phyloP scores from a whole-genome alignment of 1,140 invertebrate species.

The Macrobrachium nipponense region DNA sequence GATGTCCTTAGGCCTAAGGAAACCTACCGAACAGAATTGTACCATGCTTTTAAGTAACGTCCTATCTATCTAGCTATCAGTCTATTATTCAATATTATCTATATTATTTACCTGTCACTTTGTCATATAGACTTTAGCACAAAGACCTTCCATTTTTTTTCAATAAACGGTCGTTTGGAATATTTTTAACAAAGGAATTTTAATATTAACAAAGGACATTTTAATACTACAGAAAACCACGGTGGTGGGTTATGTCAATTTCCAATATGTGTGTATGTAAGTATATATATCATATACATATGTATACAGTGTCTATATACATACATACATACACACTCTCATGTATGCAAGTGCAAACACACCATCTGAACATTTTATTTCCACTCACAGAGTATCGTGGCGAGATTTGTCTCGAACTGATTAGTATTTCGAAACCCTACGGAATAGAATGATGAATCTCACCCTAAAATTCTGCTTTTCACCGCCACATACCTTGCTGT shows the following conservation, averaged over 20 bases:
- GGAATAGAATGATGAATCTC: not conserved
- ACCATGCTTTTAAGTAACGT: not conserved
- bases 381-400: too few relatives aligned
- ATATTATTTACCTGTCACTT: not conserved
- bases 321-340: not conserved
- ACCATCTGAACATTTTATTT: too few relatives aligned
- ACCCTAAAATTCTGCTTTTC: not conserved
- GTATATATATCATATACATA: not conserved
- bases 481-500: constrained; percentile 54
- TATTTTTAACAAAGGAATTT: not conserved
- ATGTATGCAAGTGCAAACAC: too few relatives aligned
- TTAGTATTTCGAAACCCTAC: not conserved
- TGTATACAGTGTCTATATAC: not conserved
- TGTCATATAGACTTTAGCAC: not conserved
- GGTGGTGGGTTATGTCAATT: not conserved
- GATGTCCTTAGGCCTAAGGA: constrained; percentile 43
- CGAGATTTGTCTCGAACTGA: not conserved
- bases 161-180: not conserved
- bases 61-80: not conserved
- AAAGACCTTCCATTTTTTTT: not conserved
- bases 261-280: not conserved
- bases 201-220: not conserved
- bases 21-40: constrained; percentile 21
- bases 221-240: not conserved
- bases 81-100: not conserved